phyloP scores from a whole-genome alignment of 2,797 vertebrate genomes.

The Darevskia mixta region DNA sequence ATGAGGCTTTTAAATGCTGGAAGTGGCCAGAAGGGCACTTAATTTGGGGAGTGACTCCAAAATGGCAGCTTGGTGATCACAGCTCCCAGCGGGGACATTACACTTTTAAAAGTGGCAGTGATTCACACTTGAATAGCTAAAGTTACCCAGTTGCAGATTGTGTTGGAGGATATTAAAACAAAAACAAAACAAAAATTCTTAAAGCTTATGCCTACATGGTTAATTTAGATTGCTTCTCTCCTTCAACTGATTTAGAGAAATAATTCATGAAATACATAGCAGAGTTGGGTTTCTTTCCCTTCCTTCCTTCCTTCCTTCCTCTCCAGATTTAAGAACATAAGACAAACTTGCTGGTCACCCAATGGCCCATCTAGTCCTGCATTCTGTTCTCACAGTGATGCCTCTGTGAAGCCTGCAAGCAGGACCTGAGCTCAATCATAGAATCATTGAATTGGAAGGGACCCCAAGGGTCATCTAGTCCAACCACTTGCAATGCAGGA shows the following conservation, averaged over 20 bases:
- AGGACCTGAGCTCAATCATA: no score
- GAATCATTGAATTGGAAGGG: no score
- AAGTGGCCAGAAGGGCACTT: conserved; percentile 10
- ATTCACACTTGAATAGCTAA: not conserved
- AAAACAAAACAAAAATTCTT: not conserved
- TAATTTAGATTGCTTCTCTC: not conserved
- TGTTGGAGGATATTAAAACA: rapidly evolving
- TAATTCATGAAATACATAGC: not conserved
- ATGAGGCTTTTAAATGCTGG: conserved; percentile 38
- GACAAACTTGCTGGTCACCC: no score
- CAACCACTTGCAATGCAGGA: no score
- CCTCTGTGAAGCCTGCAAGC: no score
- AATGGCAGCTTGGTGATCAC: conserved; percentile 15
- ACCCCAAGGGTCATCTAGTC: no score
- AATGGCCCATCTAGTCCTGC: no score
- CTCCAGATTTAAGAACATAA: not conserved
- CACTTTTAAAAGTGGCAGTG: not conserved
- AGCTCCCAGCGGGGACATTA: not conserved
- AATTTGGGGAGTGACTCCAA: conserved; percentile 33
- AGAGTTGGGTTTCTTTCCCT: not conserved
- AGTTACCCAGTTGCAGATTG: not conserved
- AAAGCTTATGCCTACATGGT: not conserved
- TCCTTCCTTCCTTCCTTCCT: not conserved
- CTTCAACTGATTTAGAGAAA: no score
- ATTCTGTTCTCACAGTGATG: no score